A percentile compares a stretch with the other conserved stretches of the same genome.
phyloP scores from a whole-genome alignment of 2,888 invertebrate genomes.

The Morinoia aosen region DNA sequence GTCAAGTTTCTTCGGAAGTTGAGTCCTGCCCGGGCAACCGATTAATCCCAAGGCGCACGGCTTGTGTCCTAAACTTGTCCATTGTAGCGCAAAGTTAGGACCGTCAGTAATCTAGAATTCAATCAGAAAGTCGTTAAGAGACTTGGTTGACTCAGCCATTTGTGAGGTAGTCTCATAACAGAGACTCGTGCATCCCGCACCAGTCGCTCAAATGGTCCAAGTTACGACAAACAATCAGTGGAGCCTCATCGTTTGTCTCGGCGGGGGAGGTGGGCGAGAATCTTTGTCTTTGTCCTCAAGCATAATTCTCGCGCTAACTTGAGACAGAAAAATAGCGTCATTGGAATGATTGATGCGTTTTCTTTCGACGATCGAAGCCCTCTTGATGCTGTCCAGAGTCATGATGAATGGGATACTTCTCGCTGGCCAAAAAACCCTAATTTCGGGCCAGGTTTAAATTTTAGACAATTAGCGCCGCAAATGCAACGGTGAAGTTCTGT shows the following conservation, averaged over 20 bases:
- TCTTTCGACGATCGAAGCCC: not conserved
- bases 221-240: conserved; percentile 51
- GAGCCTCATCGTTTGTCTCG: conserved; percentile 25
- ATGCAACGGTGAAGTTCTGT: not conserved
- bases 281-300: not conserved
- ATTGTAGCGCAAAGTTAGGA: conserved; percentile 14
- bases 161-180: not conserved
- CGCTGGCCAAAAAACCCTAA: not conserved
- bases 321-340: conserved; percentile 3
- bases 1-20: not conserved
- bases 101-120: conserved; percentile 37
- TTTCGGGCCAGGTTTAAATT: not conserved
- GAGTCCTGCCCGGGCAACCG: not conserved
- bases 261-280: not conserved
- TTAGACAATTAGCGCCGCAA: not conserved
- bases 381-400: conserved; percentile 24
- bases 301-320: conserved; percentile 26
- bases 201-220: conserved; percentile 27
- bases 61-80: conserved; percentile 16
- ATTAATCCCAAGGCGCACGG: not conserved
- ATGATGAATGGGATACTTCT: not conserved
- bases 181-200: not conserved
- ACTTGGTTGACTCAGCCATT: conserved; percentile 20
- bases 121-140: conserved; percentile 37
- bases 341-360: conserved; percentile 24